phyloP scores from a whole-genome alignment of 2,113 vertebrate species.

The Hassar affinis region DNA sequence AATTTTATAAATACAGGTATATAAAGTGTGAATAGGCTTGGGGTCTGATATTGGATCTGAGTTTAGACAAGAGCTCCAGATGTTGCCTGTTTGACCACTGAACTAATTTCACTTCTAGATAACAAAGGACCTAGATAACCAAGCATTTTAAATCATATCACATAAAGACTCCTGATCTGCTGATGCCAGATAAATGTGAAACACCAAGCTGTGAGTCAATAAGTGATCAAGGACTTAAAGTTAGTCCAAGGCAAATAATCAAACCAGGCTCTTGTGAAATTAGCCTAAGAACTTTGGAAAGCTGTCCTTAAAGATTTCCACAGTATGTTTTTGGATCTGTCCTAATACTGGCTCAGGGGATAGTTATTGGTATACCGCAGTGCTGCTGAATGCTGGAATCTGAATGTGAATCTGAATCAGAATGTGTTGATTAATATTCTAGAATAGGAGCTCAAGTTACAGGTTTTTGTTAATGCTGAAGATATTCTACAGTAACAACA shows the following conservation, averaged over 20 bases:
- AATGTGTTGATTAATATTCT: too few species aligned
- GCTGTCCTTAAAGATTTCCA: background rate
- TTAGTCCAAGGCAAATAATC: background rate
- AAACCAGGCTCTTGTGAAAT: background rate
- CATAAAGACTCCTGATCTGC: background rate
- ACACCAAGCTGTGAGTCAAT: background rate
- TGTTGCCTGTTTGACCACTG: background rate
- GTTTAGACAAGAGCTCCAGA: background rate
- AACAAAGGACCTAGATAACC: background rate
- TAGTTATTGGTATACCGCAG: background rate
- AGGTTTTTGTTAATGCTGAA: too few species aligned
- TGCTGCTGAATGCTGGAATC: background rate
- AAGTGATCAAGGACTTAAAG: background rate
- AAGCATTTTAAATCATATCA: background rate
- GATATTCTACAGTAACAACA: too few species aligned
- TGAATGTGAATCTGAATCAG: too few species aligned
- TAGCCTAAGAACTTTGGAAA: background rate
- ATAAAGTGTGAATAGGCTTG: background rate
- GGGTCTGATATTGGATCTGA: background rate
- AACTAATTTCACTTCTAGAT: background rate
- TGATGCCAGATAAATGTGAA: too few species aligned
- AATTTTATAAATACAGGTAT: background rate
- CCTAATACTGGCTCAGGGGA: background rate
- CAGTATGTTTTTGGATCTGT: background rate
- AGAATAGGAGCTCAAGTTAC: too few species aligned